These are phyloP conservation scores for Tragelaphus imberbis DNA, from an alignment of 2,113 vertebrate species.

Conservation along the genomic window DNA sequence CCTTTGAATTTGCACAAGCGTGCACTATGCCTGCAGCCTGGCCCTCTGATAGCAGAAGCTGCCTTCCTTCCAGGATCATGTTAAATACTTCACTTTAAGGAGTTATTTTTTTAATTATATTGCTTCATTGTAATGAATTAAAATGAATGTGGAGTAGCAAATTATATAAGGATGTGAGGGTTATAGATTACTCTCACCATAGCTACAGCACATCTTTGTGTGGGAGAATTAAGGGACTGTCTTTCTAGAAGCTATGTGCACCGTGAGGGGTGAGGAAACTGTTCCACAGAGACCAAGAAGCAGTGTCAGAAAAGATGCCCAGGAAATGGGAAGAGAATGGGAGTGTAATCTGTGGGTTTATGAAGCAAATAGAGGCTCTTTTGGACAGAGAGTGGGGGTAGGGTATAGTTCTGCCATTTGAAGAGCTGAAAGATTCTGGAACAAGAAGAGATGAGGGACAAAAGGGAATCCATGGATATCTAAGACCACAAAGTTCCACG, in stretches of 20 bases:
- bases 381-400: not conserved
- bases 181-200: conserved; percentile 78
- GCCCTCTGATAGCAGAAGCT: conserved; percentile 37
- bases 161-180: conserved; percentile 69
- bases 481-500: not conserved
- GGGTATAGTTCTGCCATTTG: not conserved
- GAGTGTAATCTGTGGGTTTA: not conserved
- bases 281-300: not conserved
- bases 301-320: not conserved
- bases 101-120: conserved; percentile 78
- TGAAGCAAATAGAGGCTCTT: not conserved
- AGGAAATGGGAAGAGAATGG: not conserved
- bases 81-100: conserved; percentile 78
- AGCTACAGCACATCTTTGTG: conserved; percentile 79
- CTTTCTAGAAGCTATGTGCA: conserved; percentile 32
- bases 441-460: not conserved
- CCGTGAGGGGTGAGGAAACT: not conserved
- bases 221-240: conserved; percentile 57
- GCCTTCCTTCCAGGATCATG: conserved; percentile 68
- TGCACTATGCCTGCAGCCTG: conserved; percentile 65
- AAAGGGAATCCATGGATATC: not conserved
- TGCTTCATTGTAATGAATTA: conserved; percentile 78
- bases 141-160: conserved; percentile 79
- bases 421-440: not conserved
- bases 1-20: conserved; percentile 74